Evolutionary conservation across 2,113 vertebrate species (phyloP), one percentile per base, ranked within the genome.

Genomic region (Petrocephalus zakoni): DNA sequence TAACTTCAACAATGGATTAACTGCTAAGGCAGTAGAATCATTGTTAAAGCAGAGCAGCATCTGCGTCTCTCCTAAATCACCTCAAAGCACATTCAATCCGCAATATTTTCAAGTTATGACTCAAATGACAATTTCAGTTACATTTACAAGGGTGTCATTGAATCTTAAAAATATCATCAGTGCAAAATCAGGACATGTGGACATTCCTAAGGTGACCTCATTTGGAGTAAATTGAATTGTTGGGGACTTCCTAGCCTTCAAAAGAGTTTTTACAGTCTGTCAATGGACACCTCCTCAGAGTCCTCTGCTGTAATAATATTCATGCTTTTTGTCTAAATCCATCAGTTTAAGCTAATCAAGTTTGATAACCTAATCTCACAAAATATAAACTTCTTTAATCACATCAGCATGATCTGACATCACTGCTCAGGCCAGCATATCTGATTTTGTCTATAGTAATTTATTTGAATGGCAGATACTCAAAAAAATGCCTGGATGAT

Each of bases 381-480:
- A 75, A 88, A 78, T 21, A 72, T 55, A 49, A 72, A 34, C 17
- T 78, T 22, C 21, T 75, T 17, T 46, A 87, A 87, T 78, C 64
- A 52, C 87, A 87, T 88, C 87, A 56, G 19, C 15, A 53, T 21
- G 29, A 42, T 46, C 72, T 81, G n/a, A 42, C 87, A 58, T 11
- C 25, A 17, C 72, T 88, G 87, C 49, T 29, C 87, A n/a, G 10
- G 17, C 51, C 51, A 42, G 72, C 49, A 42, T 55, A 81, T 88
- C 68, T n/a, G 13, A 11, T 15, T 86, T 34, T 82, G 52, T 88
- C 68, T 21, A 82, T 37, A 81, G 29, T 56, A 5, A 88, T 81
- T 21, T 42, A 52, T 87, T 37, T 92, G 91, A 92, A 90, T 90
- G 91, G 82, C 90, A 90, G 86, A 61, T 88, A 6, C 10, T 87